Conservation (phyloP, 1,140 invertebrate genomes). For the Rhagoletis zephyria region DNA sequence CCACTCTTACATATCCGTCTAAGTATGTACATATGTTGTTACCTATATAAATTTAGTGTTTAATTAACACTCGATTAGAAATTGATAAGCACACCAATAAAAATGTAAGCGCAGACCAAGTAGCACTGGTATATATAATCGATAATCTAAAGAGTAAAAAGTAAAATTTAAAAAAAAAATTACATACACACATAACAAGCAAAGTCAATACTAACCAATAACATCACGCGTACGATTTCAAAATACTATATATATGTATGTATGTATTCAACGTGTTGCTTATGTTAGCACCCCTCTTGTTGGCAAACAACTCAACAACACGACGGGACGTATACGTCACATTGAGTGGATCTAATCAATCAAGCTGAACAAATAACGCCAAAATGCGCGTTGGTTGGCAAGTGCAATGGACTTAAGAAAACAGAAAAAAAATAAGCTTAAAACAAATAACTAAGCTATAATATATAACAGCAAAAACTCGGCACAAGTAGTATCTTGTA, state of each 20-base stretch:
- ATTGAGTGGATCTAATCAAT: neutral
- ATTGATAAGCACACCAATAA: neutral
- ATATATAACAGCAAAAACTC: neutral
- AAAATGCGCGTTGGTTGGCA: constrained; percentile 7
- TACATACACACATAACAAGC: neutral
- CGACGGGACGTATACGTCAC: constrained; percentile 22
- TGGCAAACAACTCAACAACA: neutral
- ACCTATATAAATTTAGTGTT: neutral
- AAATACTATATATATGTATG: neutral
- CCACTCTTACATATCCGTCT: too few species aligned
- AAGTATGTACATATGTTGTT: too few species aligned
- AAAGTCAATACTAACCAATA: neutral
- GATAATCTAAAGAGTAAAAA: neutral
- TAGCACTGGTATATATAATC: neutral
- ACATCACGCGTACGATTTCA: neutral
- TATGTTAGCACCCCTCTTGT: too few species aligned
- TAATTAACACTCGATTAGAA: neutral
- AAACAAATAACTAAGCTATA: neutral
- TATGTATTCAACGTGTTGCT: neutral
- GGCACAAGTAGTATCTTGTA: neutral
- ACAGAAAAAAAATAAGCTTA: neutral
- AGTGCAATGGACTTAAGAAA: neutral
- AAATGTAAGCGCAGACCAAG: neutral
- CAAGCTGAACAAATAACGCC: neutral
- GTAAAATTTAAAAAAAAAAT: too few species aligned